Base-by-base conservation (phyloP, 2,888 invertebrate species). In the Tipula lateralis region DNA sequence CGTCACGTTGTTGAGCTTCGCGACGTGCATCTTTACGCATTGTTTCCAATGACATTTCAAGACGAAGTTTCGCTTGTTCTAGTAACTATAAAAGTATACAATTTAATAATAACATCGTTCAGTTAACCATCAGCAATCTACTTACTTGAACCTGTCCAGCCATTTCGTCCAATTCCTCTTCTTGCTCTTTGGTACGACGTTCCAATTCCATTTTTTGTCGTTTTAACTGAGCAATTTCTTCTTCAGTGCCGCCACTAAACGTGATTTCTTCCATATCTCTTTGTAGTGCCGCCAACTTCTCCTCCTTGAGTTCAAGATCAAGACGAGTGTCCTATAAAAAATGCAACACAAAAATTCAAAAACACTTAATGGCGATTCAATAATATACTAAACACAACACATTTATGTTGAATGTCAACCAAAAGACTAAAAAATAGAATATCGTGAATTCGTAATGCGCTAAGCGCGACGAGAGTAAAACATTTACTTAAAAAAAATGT, bases 121-220 rank as follows among this genome's bases (percentile, higher is more conserved):
- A 34, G 12, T 19, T n/a, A n/a, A n/a, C n/a, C n/a, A n/a, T n/a
- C n/a, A n/a, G n/a, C n/a, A 32, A 39, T 12, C 12, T 7, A 32
- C 7, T 81, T 84, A 91, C 91, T 90, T 94, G 94, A 88, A 96
- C 95, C 91, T 96, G 96, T 3, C 97, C 98, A 2, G 98, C 97
- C 88, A 98, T 93, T 89, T 99, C 99, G 88, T 99, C 99, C 84
- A 99, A 91, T 89, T 99, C 99, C 89, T 99, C 98, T 89, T 98
- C 98, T 91, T 96, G 96, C 88, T 96, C 96, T 86, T 96, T 93
- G 34, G 94, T 91, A 86, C 96, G 94, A 80, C 96, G 92, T 89
- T 98, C 98, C 86, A 97, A 92, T 87, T 98, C 98, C 86, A 96
- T 94, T 89, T 96, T 96, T 24, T 93, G 93, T 87, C 96, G 94